Evolutionary conservation across 1,140 invertebrate species (phyloP), one percentile per base, ranked within the genome.

Genomic region (Macrocentrus cingulum): DNA sequence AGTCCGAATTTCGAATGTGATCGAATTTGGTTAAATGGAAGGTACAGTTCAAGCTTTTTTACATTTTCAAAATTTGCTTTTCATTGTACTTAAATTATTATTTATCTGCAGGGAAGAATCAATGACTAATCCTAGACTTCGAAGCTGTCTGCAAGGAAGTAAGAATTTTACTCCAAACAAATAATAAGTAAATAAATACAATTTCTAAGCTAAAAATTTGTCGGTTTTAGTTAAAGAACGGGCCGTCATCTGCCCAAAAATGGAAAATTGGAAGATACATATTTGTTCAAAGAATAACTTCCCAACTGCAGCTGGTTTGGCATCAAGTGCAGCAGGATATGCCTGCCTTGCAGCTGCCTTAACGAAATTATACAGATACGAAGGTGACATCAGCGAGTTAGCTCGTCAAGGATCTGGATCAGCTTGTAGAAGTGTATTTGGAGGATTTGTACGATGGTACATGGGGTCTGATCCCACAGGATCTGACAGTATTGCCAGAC

Each of bases 231-330:
- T 57, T 60, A 79, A 50, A 74, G 83, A 76, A 72, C 76, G 69
- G 70, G 69, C 67, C 63, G 79, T 60, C 65, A 54, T 69, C 1
- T 23, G 65, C 60, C 41, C 66, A 65, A 59, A 82, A 74, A 63
- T 83, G 77, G 61, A 82, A 6, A 67, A 81, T 5, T 92, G 88
- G 87, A 88, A 93, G 69, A 68, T 98, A 19, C 89, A 90, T 63
- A 91, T 98, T 63, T 92, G 88, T 74, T 99, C 97, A 0, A 86
- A 88, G 68, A 99, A 99, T 79, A 99, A 99, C 82, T 99, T 99
- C 75, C 97, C 98, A 15, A 99, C 97, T 15, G 96, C 96, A 18
- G 96, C 97, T 61, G 98, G 98, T 1, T 81, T 99, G 20, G 97
- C 98, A 4, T 98, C 95, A 2, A 98, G 96, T 60, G 97, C 98